Evolutionary conservation across 2,797 vertebrate genomes (phyloP).

Genomic region (Caiman crocodilus): DNA sequence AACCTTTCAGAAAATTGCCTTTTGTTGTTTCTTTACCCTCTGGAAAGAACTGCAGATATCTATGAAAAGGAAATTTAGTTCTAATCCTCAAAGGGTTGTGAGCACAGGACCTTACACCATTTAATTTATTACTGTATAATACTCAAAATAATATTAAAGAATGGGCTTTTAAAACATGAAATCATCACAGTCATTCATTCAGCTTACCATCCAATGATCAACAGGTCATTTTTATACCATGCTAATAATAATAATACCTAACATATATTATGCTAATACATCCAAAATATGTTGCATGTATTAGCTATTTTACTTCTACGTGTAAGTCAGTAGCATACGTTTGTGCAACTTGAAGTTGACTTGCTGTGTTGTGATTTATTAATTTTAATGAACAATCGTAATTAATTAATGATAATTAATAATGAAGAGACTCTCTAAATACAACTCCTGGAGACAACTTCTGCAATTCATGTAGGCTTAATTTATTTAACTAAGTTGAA

Average conservation of each 20-base stretch:
- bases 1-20: conserved; percentile 25
- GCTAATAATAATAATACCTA: not conserved
- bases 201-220: not conserved
- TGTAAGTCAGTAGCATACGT: not conserved
- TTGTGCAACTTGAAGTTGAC: not conserved
- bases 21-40: conserved; percentile 14
- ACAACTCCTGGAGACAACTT: not conserved
- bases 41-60: not conserved
- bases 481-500: not conserved
- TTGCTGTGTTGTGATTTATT: not conserved
- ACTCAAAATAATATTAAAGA: not conserved
- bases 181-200: not conserved
- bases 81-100: not conserved
- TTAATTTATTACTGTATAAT: not conserved
- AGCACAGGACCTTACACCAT: not conserved
- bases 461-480: not conserved
- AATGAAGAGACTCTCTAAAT: not conserved
- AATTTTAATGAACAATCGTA: not conserved
- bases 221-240: not conserved
- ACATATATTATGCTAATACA: not conserved
- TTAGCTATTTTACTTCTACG: accelerated
- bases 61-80: conserved; percentile 1
- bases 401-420: not conserved
- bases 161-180: not conserved
- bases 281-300: not conserved